Evolutionary conservation across 2,888 invertebrate genomes (phyloP).

Genomic region (Limnephilus marmoratus): DNA sequence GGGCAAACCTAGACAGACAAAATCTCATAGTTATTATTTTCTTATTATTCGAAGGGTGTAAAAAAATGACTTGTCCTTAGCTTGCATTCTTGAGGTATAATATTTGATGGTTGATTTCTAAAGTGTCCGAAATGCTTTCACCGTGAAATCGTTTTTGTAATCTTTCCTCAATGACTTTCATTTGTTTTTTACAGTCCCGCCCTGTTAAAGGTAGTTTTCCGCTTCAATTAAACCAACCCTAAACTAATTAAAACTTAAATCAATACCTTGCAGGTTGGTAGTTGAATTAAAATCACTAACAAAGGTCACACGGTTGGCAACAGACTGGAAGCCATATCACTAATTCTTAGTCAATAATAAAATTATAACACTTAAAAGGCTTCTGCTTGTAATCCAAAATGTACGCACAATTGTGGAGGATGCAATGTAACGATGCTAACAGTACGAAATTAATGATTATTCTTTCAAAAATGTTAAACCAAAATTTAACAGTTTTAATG

Average conservation of each 20-base stretch:
- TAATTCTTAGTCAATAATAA: background rate
- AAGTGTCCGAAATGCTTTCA: too few species aligned
- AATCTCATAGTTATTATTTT: too few species aligned
- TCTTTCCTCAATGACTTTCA: too few species aligned
- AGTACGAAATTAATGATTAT: background rate
- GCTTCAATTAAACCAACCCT: background rate
- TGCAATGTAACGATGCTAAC: background rate
- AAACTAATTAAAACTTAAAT: background rate
- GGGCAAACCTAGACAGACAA: too few species aligned
- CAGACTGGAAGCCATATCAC: background rate
- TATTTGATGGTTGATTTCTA: too few species aligned
- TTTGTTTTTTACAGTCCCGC: background rate
- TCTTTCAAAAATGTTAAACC: too few species aligned
- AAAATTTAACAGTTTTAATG: too few species aligned
- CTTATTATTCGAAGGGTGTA: too few species aligned
- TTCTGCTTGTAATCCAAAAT: background rate
- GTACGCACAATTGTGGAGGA: background rate
- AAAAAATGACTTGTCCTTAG: too few species aligned
- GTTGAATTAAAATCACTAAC: background rate
- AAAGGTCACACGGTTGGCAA: background rate
- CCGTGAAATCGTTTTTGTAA: too few species aligned
- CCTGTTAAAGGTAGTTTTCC: background rate
- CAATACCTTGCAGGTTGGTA: background rate
- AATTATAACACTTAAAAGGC: background rate
- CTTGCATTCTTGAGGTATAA: too few species aligned